Percentiles rank a stretch among this genome's conserved stretches.
Evolutionary conservation across 2,797 vertebrate species (phyloP).

Genomic region (Tinamus major): DNA sequence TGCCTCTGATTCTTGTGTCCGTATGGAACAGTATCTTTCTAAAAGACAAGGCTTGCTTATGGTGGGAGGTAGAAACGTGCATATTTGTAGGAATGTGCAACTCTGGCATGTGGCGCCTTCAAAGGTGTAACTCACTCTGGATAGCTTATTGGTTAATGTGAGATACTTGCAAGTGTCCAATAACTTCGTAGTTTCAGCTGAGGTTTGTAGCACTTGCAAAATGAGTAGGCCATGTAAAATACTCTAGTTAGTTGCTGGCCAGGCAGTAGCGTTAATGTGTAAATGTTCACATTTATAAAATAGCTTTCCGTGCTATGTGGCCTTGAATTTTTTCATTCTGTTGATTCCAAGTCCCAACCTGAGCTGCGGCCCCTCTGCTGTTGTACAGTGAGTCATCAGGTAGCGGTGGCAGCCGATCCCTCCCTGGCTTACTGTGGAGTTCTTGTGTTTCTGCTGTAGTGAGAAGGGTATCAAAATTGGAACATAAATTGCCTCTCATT

Average conservation of each 20-base stretch:
- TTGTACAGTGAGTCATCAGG: neutral
- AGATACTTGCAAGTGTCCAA: neutral
- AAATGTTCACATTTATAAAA: neutral
- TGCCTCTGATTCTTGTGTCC: neutral
- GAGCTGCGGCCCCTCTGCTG: neutral
- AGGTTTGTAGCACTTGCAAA: neutral
- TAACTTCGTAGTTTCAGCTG: neutral
- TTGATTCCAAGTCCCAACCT: neutral
- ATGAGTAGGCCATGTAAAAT: neutral
- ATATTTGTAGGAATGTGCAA: neutral
- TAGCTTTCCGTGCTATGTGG: neutral
- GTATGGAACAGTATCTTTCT: neutral
- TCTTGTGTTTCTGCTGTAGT: neutral
- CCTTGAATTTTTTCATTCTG: neutral
- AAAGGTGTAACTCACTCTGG: neutral
- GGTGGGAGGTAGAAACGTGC: neutral
- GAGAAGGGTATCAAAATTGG: slow-evolving; percentile 15
- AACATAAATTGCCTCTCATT: slow-evolving; percentile 46
- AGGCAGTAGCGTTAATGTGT: neutral
- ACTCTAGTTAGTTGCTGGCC: neutral
- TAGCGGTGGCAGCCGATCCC: neutral
- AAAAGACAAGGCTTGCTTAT: neutral
- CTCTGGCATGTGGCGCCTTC: neutral
- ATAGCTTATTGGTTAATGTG: neutral
- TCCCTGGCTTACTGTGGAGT: neutral